These are phyloP conservation scores for Zeus faber DNA, from an alignment of 2,113 vertebrate species.

Conservation along the genomic window DNA sequence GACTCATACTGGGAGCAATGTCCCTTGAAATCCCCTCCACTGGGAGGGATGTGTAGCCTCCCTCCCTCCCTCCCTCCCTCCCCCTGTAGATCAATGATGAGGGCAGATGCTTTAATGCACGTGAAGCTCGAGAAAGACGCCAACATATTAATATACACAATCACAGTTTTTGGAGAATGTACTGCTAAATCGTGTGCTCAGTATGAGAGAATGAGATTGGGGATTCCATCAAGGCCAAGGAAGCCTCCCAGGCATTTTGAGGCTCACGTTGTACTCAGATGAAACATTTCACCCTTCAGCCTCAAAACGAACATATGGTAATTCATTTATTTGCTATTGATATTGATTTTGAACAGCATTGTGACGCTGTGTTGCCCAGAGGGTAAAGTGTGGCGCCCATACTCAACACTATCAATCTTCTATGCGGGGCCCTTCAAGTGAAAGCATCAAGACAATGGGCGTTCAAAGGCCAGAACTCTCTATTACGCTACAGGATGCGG, in stretches of 20 bases:
- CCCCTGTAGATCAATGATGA: neutral
- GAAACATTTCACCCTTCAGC: no score
- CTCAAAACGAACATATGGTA: no score
- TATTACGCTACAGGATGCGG: neutral
- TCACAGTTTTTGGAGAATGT: no score
- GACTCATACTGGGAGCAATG: conserved; percentile 50
- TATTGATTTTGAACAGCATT: no score
- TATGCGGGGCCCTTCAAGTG: neutral
- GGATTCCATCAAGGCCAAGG: no score
- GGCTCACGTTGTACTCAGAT: no score
- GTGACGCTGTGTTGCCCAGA: neutral
- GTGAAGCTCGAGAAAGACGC: neutral
- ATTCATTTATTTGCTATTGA: no score
- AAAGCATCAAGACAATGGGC: neutral
- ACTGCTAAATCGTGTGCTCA: no score
- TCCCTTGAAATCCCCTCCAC: conserved; percentile 20
- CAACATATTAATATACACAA: no score
- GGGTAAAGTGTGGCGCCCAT: neutral
- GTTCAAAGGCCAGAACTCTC: neutral
- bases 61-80: conserved; percentile 4
- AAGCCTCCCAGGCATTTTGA: no score
- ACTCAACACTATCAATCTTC: neutral
- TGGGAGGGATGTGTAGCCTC: neutral
- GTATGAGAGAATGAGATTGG: no score
- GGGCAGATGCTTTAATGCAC: conserved; percentile 4